Conservation (phyloP, 2,888 invertebrate species). For the Eledona agricola region DNA sequence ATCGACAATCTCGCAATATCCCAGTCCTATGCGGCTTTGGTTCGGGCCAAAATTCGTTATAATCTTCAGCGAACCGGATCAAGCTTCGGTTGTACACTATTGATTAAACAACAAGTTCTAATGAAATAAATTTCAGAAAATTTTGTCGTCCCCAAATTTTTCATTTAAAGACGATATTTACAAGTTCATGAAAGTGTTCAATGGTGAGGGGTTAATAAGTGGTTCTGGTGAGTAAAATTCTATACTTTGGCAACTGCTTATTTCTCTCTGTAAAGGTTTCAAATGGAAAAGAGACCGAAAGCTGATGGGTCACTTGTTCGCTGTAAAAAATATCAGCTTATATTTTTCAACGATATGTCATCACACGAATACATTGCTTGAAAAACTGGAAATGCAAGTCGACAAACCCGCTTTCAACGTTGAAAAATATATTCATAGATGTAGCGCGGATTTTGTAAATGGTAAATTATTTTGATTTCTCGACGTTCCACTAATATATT, state of each 20-base stretch:
- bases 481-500: no score
- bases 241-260: no score
- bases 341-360: slow-evolving; percentile 41
- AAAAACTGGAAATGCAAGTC: slow-evolving; percentile 32
- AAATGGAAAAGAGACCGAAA: slow-evolving; percentile 48
- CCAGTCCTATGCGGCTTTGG: slow-evolving; percentile 46
- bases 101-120: slow-evolving; percentile 1
- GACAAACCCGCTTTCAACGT: slow-evolving; percentile 45
- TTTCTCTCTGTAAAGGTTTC: slow-evolving; percentile 41
- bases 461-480: slow-evolving; percentile 37
- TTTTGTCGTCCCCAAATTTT: slow-evolving; percentile 45
- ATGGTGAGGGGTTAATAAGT: slow-evolving; percentile 46
- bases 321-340: slow-evolving; percentile 40
- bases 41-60: slow-evolving; percentile 45
- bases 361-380: slow-evolving; percentile 39
- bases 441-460: slow-evolving; percentile 45
- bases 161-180: slow-evolving; percentile 45
- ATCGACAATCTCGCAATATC: slow-evolving; percentile 33
- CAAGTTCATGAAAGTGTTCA: slow-evolving; percentile 42
- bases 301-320: slow-evolving; percentile 45
- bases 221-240: slow-evolving; percentile 42
- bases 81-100: slow-evolving; percentile 40
- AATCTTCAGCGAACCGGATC: slow-evolving; percentile 41
- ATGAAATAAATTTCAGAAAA: slow-evolving; percentile 43
- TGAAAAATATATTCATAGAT: slow-evolving; percentile 40